Evolutionary conservation across 2,888 invertebrate species (phyloP).

Genomic region (Epirrhoe alternata): DNA sequence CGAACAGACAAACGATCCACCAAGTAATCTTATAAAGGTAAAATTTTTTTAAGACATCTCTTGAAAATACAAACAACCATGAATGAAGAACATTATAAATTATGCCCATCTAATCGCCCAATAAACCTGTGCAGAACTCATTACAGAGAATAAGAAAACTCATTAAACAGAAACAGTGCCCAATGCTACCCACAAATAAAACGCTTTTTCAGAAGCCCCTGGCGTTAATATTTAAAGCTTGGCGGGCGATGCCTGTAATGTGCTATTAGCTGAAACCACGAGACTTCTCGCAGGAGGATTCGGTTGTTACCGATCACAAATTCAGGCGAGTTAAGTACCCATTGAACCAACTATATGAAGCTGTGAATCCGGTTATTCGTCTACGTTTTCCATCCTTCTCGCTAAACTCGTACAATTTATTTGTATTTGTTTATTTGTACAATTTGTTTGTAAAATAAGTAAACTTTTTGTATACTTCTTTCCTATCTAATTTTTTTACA

Average conservation of each 20-base stretch:
- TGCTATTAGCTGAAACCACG: constrained; percentile 70
- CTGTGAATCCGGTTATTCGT: neutral
- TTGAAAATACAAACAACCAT: neutral
- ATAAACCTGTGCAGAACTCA: constrained; percentile 66
- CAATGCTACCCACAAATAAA: constrained; percentile 75
- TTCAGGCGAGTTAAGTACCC: constrained; percentile 9
- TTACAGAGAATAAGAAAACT: constrained; percentile 71
- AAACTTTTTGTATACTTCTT: neutral
- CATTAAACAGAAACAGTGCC: constrained; percentile 64
- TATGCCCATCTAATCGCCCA: constrained; percentile 40
- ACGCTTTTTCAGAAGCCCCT: constrained; percentile 63
- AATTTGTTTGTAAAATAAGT: neutral
- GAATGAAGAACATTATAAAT: constrained; percentile 7
- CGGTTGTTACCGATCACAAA: constrained; percentile 17
- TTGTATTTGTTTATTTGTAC: neutral
- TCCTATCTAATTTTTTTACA: too few relatives aligned
- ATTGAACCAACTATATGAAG: neutral
- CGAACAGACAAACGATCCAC: too few relatives aligned
- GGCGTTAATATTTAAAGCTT: constrained; percentile 77
- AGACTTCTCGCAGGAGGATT: constrained; percentile 42
- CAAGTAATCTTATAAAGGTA: too few relatives aligned
- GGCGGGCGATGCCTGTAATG: constrained; percentile 71
- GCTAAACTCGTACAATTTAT: neutral
- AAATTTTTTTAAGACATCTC: too few relatives aligned
- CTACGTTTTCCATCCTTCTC: neutral